These are phyloP conservation scores for Allobates femoralis DNA, from an alignment of 2,797 vertebrate genomes.

Conservation along the genomic window DNA sequence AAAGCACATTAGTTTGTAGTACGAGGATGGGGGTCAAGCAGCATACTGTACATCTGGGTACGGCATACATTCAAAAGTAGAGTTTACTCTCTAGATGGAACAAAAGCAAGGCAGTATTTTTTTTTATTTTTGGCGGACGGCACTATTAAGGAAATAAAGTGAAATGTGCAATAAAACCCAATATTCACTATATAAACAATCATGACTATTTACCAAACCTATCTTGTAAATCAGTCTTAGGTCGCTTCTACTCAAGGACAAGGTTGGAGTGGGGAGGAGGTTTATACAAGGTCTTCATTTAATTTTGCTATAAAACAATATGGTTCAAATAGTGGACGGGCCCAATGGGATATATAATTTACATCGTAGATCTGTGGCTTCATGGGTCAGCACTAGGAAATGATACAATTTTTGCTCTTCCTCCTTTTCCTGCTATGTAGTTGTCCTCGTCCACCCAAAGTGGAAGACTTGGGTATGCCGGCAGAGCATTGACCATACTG, in stretches of 20 bases:
- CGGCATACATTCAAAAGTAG: constrained; percentile 67
- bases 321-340: constrained; percentile 73
- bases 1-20: constrained; percentile 57
- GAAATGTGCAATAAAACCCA: constrained; percentile 79
- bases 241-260: constrained; percentile 43
- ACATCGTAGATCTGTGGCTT: constrained; percentile 76
- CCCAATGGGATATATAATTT: constrained; percentile 76
- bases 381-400: constrained; percentile 82
- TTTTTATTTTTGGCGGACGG: constrained; percentile 65
- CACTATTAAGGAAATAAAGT: constrained; percentile 71
- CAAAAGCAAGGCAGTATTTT: constrained; percentile 63
- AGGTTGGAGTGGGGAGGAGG: background rate
- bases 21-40: constrained; percentile 61
- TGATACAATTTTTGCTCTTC: constrained; percentile 99
- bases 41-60: constrained; percentile 67
- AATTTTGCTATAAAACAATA: constrained; percentile 69
- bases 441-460: constrained; percentile 82
- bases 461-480: constrained; percentile 78
- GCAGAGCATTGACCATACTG: constrained; percentile 85
- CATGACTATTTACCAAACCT: constrained; percentile 72
- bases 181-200: constrained; percentile 75
- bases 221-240: constrained; percentile 67
- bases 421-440: constrained; percentile 91
- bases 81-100: constrained; percentile 47
- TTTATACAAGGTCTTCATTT: constrained; percentile 53